phyloP scores from a whole-genome alignment of 2,113 vertebrate species.

The Poecile atricapillus region DNA sequence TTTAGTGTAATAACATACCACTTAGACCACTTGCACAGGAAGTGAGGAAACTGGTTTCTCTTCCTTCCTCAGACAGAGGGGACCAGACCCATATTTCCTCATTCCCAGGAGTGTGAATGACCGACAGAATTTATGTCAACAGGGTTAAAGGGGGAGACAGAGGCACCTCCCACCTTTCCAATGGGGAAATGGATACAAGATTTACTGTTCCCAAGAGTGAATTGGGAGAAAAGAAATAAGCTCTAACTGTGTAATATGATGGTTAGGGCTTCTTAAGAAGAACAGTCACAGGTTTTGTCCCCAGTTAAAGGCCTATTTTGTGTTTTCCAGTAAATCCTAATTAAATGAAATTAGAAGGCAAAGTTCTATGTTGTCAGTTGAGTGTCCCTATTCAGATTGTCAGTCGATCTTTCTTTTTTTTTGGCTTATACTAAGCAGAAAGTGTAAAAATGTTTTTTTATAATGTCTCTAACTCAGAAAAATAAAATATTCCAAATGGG shows the following conservation, averaged over 20 bases:
- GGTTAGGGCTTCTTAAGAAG: background rate
- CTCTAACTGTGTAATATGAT: background rate
- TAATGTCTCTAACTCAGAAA: background rate
- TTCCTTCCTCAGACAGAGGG: background rate
- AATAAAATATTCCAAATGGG: background rate
- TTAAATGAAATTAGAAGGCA: background rate
- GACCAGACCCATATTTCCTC: background rate
- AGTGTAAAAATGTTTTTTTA: background rate
- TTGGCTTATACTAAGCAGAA: background rate
- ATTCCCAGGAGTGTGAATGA: background rate
- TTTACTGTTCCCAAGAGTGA: background rate
- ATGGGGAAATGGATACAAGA: background rate
- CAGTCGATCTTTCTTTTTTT: background rate
- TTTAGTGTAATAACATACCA: conserved; percentile 14
- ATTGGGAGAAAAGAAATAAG: background rate
- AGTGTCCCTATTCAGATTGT: background rate
- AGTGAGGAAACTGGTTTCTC: background rate
- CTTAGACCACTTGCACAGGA: background rate
- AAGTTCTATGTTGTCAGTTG: background rate
- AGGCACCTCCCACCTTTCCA: background rate
- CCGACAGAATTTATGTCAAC: conserved; percentile 5
- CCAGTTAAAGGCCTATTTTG: background rate
- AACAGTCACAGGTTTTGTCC: background rate
- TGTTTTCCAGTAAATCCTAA: background rate
- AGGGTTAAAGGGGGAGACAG: background rate